Base-by-base conservation (phyloP, 30 jellyfish, hydroid and myxozoan species). In the Turritopsis rubra region DNA sequence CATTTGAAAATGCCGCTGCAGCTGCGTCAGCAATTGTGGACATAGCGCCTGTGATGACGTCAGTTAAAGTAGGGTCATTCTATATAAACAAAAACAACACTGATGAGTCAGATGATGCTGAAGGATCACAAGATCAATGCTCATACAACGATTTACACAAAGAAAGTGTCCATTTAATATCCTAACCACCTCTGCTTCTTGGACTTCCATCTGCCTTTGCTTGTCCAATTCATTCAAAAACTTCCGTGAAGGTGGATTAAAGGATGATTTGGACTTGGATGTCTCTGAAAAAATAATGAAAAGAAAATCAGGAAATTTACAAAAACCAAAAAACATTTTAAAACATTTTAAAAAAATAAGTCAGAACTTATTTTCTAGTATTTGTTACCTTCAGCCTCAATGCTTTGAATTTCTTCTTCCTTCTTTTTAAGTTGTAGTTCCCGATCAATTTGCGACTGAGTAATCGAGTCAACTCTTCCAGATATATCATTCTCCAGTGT, bases 41-140 rank as follows among this genome's bases (percentile, higher is more conserved):
- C 82, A 74, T 74, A 16, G 60, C 82, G 31, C 31, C 82, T 23
- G 82, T 74, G 28, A 74, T n/a, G 27, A 30, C 82, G 28, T 4
- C 82, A 74, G 54, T 16, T 16, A 74, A 74, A 13, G 82, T n/a
- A 23, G 82, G 53, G 21, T 74, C 65, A 17, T 74, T 74, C 82
- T 74, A 29, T 74, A 23, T 41, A 5, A 41, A 41, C 60, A 41
- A 41, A 41, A 41, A 41, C 5, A 41, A 41, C 5, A 41, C 5
- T 5, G 13, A 41, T 3, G 13, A 3, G 9, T 41, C 60, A 41
- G 60, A 41, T 3, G 13, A 41, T 41, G 13, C 5, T 41, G 13
- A 41, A 41, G n/a, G n/a, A n/a, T n/a, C n/a, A n/a, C n/a, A n/a
- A n/a, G n/a, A n/a, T n/a, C n/a, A n/a, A n/a, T n/a, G n/a, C n/a